Evolutionary conservation across 2,888 invertebrate genomes (phyloP).

Genomic region (Biston betularia): DNA sequence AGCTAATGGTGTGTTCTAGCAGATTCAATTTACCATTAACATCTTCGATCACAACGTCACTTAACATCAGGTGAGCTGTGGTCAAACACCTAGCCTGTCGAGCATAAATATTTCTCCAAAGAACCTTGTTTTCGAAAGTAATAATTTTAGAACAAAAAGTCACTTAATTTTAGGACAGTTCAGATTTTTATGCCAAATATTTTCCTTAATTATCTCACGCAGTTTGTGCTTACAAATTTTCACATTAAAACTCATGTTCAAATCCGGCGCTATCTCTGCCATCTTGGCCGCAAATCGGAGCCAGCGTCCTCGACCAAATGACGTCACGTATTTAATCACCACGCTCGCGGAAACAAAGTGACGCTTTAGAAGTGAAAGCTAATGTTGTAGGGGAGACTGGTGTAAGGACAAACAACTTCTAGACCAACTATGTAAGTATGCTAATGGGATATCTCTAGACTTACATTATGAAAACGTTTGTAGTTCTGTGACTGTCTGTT

Average conservation of each 20-base stretch:
- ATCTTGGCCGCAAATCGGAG: conserved; percentile 68
- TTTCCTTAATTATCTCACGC: conserved; percentile 7
- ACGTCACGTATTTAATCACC: conserved; percentile 83
- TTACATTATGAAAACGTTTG: no score
- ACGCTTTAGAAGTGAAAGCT: conserved; percentile 73
- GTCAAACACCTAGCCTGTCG: no score
- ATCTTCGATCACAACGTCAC: no score
- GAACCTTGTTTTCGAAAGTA: neutral
- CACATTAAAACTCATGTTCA: conserved; percentile 33
- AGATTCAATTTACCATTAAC: no score
- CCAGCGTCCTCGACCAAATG: conserved; percentile 62
- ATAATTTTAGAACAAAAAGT: neutral
- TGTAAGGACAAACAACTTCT: conserved; percentile 18
- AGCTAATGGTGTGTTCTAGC: no score
- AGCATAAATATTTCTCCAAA: no score
- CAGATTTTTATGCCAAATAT: conserved; percentile 6
- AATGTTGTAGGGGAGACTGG: conserved; percentile 61
- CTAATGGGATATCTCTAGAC: no score
- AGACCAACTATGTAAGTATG: neutral
- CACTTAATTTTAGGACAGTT: neutral
- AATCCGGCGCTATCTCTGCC: conserved; percentile 57
- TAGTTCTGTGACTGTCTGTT: no score
- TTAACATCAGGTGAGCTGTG: no score
- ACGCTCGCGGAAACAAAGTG: conserved; percentile 70
- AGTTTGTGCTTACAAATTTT: conserved; percentile 28